Evolutionary conservation across 2,113 vertebrate species (phyloP).

Genomic region (Lamprotornis superbus): DNA sequence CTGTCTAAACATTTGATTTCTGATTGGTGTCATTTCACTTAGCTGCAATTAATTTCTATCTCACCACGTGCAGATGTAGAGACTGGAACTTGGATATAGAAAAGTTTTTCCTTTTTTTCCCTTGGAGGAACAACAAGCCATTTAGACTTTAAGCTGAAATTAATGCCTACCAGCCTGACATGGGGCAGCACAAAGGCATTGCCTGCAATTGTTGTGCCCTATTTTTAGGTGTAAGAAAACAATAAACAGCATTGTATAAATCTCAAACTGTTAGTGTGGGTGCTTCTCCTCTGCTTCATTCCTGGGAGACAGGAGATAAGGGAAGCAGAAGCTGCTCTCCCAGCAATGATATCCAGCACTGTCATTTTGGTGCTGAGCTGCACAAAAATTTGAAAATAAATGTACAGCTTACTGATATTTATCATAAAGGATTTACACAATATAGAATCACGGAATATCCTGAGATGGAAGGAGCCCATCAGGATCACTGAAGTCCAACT

Average conservation of each 20-base stretch:
- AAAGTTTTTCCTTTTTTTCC: not conserved
- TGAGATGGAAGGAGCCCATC: not conserved
- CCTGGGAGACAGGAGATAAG: not conserved
- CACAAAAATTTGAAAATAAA: not conserved
- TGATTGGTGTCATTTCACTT: not conserved
- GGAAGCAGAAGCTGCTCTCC: not conserved
- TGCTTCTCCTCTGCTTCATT: not conserved
- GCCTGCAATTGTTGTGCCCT: not conserved
- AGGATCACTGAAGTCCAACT: not conserved
- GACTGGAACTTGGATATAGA: fast-evolving
- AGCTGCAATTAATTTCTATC: not conserved
- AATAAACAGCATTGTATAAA: not conserved
- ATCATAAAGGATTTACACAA: not conserved
- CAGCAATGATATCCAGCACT: not conserved
- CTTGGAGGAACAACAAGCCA: not conserved
- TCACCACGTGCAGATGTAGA: not conserved
- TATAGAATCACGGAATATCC: not conserved
- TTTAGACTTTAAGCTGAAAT: not conserved
- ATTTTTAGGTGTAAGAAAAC: not conserved
- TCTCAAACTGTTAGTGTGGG: fast-evolving
- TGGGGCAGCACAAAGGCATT: not conserved
- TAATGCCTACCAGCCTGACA: not conserved
- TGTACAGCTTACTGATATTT: not conserved
- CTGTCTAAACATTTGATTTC: not conserved
- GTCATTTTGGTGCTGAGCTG: not conserved